phyloP scores from a whole-genome alignment of 2,113 vertebrate genomes.

The Brachionichthys hirsutus region DNA sequence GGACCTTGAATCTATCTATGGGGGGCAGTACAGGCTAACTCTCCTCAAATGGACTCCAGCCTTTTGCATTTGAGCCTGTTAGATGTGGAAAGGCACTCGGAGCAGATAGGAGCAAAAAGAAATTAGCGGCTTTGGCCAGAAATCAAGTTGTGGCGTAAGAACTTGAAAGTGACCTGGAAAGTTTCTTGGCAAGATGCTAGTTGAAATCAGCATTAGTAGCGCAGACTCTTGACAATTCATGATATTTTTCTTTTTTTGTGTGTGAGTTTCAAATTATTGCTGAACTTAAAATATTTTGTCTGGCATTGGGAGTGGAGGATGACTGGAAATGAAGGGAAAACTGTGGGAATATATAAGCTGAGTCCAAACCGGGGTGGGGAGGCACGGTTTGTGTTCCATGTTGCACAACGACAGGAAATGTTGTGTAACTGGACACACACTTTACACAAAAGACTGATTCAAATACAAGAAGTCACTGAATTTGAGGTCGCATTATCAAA shows the following conservation, averaged over 20 bases:
- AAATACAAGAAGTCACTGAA: no score
- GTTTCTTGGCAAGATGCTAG: slow-evolving; percentile 20
- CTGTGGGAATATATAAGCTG: slow-evolving; percentile 18
- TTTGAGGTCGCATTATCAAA: no score
- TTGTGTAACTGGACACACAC: no score
- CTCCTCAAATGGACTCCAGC: background rate
- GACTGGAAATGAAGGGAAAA: background rate
- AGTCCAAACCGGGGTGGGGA: no score
- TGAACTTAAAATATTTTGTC: slow-evolving; percentile 19
- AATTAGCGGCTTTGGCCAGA: slow-evolving; percentile 11
- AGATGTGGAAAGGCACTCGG: slow-evolving; percentile 13
- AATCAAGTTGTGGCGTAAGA: slow-evolving; percentile 11
- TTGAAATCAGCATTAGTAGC: slow-evolving; percentile 20
- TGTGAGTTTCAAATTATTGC: background rate
- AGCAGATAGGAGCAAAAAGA: slow-evolving; percentile 17
- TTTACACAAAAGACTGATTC: no score
- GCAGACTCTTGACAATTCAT: slow-evolving; percentile 10
- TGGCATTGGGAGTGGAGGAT: background rate
- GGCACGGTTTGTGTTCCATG: no score
- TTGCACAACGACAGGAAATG: no score
- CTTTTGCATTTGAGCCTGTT: slow-evolving; percentile 12
- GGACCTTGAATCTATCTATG: no score
- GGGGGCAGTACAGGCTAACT: no score
- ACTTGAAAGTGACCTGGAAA: slow-evolving; percentile 30
- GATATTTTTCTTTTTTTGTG: background rate